These are phyloP conservation scores for Catostomus latipinnis DNA, from an alignment of 2,797 vertebrate genomes.

Conservation along the genomic window DNA sequence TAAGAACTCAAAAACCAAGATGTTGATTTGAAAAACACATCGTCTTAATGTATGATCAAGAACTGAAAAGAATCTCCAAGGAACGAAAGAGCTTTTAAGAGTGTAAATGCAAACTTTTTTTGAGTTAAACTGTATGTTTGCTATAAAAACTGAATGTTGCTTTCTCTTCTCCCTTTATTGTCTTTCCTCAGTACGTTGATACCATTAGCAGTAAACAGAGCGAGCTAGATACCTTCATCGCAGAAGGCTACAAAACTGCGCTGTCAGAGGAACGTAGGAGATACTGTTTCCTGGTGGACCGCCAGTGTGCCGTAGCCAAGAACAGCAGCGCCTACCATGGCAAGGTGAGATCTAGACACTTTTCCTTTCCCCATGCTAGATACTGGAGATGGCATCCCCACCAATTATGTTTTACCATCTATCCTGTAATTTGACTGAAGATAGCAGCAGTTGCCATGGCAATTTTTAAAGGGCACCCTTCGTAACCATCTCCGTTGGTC, in stretches of 20 bases:
- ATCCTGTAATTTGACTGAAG: conserved; percentile 32
- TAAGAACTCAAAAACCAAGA: too few species aligned
- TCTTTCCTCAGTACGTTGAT: conserved; percentile 86
- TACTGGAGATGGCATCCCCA: background rate
- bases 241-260: conserved; percentile 92
- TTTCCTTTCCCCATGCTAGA: background rate
- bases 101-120: background rate
- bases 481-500: conserved; percentile 43
- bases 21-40: too few species aligned
- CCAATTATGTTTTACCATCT: conserved; percentile 21
- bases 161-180: background rate
- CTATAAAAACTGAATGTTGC: background rate
- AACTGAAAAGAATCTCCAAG: too few species aligned
- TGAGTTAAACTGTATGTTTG: background rate
- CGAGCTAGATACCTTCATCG: conserved; percentile 91
- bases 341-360: conserved; percentile 82
- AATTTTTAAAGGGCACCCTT: conserved; percentile 50
- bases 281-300: conserved; percentile 98
- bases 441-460: conserved; percentile 59
- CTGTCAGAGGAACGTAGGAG: conserved; percentile 93
- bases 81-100: too few species aligned
- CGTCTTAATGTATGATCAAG: too few species aligned
- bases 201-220: conserved; percentile 95
- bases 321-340: conserved; percentile 90
- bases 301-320: conserved; percentile 95